Evolutionary conservation across 2,888 invertebrate genomes (phyloP).

Genomic region (Protophormia terraenovae): DNA sequence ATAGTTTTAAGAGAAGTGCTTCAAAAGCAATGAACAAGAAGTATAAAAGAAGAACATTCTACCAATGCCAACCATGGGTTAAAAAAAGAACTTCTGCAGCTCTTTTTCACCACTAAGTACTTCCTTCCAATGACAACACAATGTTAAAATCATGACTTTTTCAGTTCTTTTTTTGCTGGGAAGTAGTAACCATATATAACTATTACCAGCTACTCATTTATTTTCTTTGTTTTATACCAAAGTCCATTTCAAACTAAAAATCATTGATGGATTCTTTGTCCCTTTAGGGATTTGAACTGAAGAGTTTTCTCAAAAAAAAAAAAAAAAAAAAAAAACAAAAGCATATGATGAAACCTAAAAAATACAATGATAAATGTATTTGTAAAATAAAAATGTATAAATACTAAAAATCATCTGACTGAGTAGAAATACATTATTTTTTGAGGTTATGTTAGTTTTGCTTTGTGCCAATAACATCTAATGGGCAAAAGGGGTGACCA

Average conservation of each 20-base stretch:
- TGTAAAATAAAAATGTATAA: neutral
- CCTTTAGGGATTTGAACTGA: conserved; percentile 40
- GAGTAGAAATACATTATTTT: neutral
- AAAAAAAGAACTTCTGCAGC: too few species aligned
- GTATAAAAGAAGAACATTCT: too few species aligned
- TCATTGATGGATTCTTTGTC: conserved; percentile 53
- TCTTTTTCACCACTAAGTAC: too few species aligned
- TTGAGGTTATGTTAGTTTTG: conserved; percentile 6
- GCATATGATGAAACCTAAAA: conserved; percentile 14
- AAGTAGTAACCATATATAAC: neutral
- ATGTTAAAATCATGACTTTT: too few species aligned
- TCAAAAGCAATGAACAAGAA: too few species aligned
- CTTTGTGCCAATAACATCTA: neutral
- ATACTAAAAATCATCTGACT: conserved; percentile 1
- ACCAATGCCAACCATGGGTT: too few species aligned
- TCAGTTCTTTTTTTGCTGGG: too few species aligned
- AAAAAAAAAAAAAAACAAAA: neutral
- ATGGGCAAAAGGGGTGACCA: conserved; percentile 4
- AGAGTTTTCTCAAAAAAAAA: neutral
- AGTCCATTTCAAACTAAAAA: neutral
- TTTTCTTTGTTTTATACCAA: neutral
- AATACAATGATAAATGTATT: conserved; percentile 38
- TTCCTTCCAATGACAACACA: too few species aligned
- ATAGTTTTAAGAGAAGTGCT: too few species aligned
- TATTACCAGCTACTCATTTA: neutral